Base-by-base conservation (phyloP, 2,797 vertebrate species). In the Bovichtus diacanthus region DNA sequence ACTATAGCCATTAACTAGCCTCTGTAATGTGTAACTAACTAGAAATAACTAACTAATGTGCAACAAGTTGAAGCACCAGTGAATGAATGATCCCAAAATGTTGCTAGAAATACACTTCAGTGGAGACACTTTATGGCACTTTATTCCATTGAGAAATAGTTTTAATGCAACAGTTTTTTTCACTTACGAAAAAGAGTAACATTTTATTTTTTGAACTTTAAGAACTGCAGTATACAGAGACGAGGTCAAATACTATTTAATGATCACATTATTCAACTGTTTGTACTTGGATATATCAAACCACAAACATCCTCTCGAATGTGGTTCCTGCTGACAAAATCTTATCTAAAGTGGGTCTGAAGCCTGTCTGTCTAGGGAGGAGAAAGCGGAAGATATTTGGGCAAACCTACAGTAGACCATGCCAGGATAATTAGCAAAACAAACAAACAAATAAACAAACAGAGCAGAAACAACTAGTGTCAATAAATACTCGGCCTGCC, bases 251-350 rank as follows among this genome's bases (percentile, higher is more conserved):
- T 31, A 18, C 46, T 29, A 34, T 64, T 74, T 71, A 87, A 79
- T 54, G 25, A 68, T 27, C 49, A 75, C 39, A 66, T 84, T 51
- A 73, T 61, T 62, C 38, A 56, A 47, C 70, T n/a, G 70, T 83
- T 76, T 80, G 29, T 27, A 21, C 53, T 5, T 9, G 46, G 2
- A 68, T 31, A 70, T 78, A 84, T 82, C 82, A 83, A 90, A 84
- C 70, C 80, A 78, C 76, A 91, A 87, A 88, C 90, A 90, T 88
- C 88, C 85, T 78, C 75, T 80, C 66, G 74, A 87, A 90, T 76
- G 71, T 83, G 84, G 86, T 88, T 92, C 88, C 89, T 84, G 86
- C 81, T 27, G 87, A 92, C 88, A 82, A 86, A 65, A 90, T 92
- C 88, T 92, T 87, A 93, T 93, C 90, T 90, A 12, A 66, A 83